phyloP scores from a whole-genome alignment of 2,888 invertebrate genomes.

The Amblyjoppa fuscipennis region DNA sequence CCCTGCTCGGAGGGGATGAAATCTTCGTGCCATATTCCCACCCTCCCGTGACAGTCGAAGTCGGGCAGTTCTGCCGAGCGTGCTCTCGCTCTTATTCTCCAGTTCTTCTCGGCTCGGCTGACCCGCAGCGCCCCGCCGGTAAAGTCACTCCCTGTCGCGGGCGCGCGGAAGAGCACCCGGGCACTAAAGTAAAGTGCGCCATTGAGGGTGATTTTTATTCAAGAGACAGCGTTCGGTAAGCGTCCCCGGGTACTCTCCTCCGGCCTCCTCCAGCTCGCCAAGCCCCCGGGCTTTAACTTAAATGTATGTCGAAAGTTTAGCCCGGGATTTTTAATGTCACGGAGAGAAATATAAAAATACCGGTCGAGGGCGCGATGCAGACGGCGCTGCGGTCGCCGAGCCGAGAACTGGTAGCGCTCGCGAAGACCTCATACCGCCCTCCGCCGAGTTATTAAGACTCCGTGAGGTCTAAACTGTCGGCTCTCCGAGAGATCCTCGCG shows the following conservation, averaged over 20 bases:
- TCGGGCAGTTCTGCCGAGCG: slow-evolving; percentile 50
- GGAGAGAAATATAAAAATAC: slow-evolving; percentile 82
- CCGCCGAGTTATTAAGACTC: slow-evolving; percentile 80
- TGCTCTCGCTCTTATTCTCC: slow-evolving; percentile 71
- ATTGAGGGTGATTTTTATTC: slow-evolving; percentile 84
- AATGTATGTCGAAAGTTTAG: slow-evolving; percentile 83
- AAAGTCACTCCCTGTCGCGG: slow-evolving; percentile 71
- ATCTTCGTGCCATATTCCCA: slow-evolving; percentile 14
- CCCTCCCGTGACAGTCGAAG: slow-evolving; percentile 11
- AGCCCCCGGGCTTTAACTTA: slow-evolving; percentile 81
- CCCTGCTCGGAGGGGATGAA: slow-evolving; percentile 30
- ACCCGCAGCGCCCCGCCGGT: slow-evolving; percentile 47
- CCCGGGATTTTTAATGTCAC: slow-evolving; percentile 82
- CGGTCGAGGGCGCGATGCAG: slow-evolving; percentile 37
- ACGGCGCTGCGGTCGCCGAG: not conserved
- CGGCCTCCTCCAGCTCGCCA: slow-evolving; percentile 52
- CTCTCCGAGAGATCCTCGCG: slow-evolving; percentile 51
- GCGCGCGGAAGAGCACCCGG: slow-evolving; percentile 66
- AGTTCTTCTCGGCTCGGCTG: slow-evolving; percentile 22
- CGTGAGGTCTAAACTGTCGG: slow-evolving; percentile 76
- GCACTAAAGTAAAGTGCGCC: slow-evolving; percentile 82
- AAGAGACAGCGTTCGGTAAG: slow-evolving; percentile 81
- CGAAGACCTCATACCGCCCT: slow-evolving; percentile 12
- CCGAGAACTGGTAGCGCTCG: slow-evolving; percentile 3
- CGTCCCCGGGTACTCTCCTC: slow-evolving; percentile 70